phyloP scores from a whole-genome alignment of 2,888 invertebrate species.

The Drosophila acutilabella region DNA sequence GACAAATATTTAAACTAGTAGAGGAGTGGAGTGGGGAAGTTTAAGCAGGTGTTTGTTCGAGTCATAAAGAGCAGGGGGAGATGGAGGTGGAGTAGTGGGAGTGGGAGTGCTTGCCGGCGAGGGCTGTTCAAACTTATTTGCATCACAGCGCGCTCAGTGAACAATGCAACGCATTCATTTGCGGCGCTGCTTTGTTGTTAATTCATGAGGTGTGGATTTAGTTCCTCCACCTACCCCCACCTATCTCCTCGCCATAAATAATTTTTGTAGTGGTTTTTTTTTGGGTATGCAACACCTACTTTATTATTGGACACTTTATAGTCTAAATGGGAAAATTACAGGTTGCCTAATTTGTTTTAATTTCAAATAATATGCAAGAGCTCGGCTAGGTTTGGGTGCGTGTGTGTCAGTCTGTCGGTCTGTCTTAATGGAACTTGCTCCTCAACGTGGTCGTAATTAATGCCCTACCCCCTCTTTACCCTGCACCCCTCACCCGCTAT shows the following conservation, averaged over 20 bases:
- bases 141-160: conserved; percentile 26
- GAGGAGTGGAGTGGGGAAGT: background rate
- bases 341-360: conserved; percentile 82
- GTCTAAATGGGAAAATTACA: conserved; percentile 80
- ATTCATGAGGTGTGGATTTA: conserved; percentile 76
- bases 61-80: conserved; percentile 1
- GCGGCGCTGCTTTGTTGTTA: conserved; percentile 70
- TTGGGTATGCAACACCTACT: conserved; percentile 73
- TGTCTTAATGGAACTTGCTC: conserved; percentile 78
- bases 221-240: background rate
- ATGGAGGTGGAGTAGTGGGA: background rate
- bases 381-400: conserved; percentile 48
- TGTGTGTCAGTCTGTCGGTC: conserved; percentile 31
- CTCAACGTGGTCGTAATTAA: conserved; percentile 79
- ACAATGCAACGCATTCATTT: conserved; percentile 72
- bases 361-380: conserved; percentile 78
- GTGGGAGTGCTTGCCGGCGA: background rate
- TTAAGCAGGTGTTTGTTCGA: conserved; percentile 56
- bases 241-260: conserved; percentile 55
- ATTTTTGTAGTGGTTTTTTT: conserved; percentile 34
- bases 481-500: conserved; percentile 1
- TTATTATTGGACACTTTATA: conserved; percentile 78
- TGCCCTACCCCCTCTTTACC: conserved; percentile 44
- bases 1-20: conserved; percentile 36
- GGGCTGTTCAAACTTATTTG: conserved; percentile 35